A percentile compares a stretch with the other conserved stretches of the same genome.
Evolutionary conservation across 2,113 vertebrate genomes (phyloP).

Genomic region (Sprattus sprattus): DNA sequence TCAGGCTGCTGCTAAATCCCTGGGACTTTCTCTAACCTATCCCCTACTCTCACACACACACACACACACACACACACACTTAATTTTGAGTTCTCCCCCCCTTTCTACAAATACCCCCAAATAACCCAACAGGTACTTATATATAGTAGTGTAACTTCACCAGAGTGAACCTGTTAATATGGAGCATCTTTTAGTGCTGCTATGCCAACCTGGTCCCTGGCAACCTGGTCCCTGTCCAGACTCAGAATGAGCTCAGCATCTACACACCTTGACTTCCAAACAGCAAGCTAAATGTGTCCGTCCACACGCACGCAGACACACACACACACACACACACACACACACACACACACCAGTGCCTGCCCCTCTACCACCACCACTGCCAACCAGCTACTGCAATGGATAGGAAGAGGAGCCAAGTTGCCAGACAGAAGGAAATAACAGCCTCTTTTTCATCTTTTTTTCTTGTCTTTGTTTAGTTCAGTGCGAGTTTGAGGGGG

Average conservation of each 20-base stretch:
- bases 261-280: conserved; percentile 54
- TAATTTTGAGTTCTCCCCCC: neutral
- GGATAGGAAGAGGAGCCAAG: conserved; percentile 31
- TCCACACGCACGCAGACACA: conserved; percentile 45
- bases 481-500: conserved; percentile 20
- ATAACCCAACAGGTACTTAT: neutral
- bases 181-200: neutral
- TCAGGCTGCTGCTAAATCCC: conserved; percentile 51
- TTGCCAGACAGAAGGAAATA: neutral
- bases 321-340: conserved; percentile 37
- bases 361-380: conserved; percentile 47
- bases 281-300: conserved; percentile 49
- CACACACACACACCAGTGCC: conserved; percentile 51
- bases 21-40: neutral
- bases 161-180: neutral
- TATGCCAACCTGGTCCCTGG: neutral
- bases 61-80: neutral
- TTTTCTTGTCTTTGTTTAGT: neutral
- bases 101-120: neutral
- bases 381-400: conserved; percentile 44
- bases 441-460: neutral
- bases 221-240: conserved; percentile 21
- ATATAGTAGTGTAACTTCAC: neutral
- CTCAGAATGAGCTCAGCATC: conserved; percentile 59
- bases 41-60: neutral